Evolutionary conservation across 2,797 vertebrate species (phyloP), one percentile per base, ranked within the genome.

Genomic region (Amniataba percoides): DNA sequence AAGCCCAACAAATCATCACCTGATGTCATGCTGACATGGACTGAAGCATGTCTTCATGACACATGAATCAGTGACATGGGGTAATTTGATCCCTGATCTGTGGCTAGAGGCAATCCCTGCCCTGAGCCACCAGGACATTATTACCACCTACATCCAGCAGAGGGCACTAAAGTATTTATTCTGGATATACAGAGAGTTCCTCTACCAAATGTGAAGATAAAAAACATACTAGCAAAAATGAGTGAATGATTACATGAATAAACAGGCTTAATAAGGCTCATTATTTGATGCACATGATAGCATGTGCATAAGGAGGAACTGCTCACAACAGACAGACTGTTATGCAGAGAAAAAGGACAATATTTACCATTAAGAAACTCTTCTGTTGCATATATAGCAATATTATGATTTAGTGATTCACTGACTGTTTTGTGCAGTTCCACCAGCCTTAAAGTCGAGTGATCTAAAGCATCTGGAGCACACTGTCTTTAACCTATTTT

Each of bases 71-170:
- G 71, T 66, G 63, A 80, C 19, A 36, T 69, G 40, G 65, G 45
- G 77, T 73, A 65, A 83, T 80, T 69, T 88, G 81, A 83, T 76
- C 64, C 78, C 63, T 67, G n/a, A 71, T 70, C 56, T 74, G 81
- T 72, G 71, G 84, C 71, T 78, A 42, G 62, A 88, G 71, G 74
- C 56, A 21, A 62, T 36, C 42, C 27, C 73, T 78, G 57, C 71
- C 19, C 19, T 52, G 46, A 67, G 65, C 53, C 74, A 70, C 57
- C 12, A 34, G 42, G 66, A 40, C 9, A n/a, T 52, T 49, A 66
- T 73, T 74, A 80, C 80, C 46, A 40, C 23, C 19, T 58, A 60
- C 34, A 53, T 76, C 89, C 94, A 93, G 80, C 68, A 90, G 93
- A 84, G 79, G 90, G 78, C 62, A 15, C 80, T 72, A 68, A 31